Evolutionary conservation across 2,888 invertebrate species (phyloP), one percentile per base, ranked within the genome.

Genomic region (Anthoptus insignis): DNA sequence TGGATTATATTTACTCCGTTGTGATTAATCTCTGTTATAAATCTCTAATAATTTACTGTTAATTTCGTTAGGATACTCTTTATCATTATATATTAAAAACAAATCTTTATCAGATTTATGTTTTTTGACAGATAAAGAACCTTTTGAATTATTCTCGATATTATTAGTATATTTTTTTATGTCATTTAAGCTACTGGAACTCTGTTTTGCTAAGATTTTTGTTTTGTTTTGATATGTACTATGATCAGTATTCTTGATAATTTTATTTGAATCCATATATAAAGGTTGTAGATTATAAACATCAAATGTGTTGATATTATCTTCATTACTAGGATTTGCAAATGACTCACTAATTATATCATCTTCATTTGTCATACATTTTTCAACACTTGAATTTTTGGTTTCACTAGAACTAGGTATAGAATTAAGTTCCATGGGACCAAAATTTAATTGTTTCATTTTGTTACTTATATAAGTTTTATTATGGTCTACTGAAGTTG

Each of bases 31-130:
- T 42, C 45, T 61, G 58, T 59, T 13, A 21, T 58, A 24, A 67
- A 50, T 59, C 56, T 64, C 61, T 39, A 50, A 57, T 29, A 64
- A 16, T 21, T 57, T 39, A 37, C 49, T 5, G 27, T 65, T 59
- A 16, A 5, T 13, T 47, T 74, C 72, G 16, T 59, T 39, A 2
- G 39, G 49, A 37, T 29, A 65, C 45, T 59, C 67, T 63, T 74
- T 81, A 45, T 89, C 88, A 73, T 78, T 83, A 65, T 86, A 87
- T 70, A 89, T 87, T 16, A 87, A 67, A 73, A 89, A 85, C 56
- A 89, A 69, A 72, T 87, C 86, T 71, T 84, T 83, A 42, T 87
- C 81, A 21, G 79, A 77, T 37, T 64, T 72, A 32, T 56, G 39
- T 42, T 16, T 64, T 13, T 73, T 72, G 1, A 70, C 53, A 39